Evolutionary conservation across 2,888 invertebrate genomes (phyloP), one percentile per base, ranked within the genome.

Genomic region (Disparrhopalites patrizii): DNA sequence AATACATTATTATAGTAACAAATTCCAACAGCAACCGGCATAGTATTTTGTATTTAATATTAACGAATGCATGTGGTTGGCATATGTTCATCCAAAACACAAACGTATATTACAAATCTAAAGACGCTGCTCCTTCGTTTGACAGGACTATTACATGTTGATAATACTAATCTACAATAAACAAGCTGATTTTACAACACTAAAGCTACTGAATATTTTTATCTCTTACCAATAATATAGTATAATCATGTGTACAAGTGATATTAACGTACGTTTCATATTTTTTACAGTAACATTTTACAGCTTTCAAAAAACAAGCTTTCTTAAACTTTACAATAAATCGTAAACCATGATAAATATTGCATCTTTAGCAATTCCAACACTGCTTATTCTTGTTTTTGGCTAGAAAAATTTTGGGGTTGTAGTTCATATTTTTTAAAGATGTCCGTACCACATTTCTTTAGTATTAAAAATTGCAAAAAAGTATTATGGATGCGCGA

Each of bases 51-150:
- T 10, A 43, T 47, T 23, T 47, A 20, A 47, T 47, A n/a, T 47
- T 23, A 47, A 20, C 7, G 20, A 47, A 47, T 47, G 47, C 47
- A 47, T 47, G 47, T 47, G 47, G 36, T 47, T 47, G 47, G 47
- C 47, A 47, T n/a, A n/a, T 47, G 47, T 47, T 47, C 47, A 47
- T 23, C 25, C 25, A 40, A 36, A 10, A 36, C 7, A 36, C 36
- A 36, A 36, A 15, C 36, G 36, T 7, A 36, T 36, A 36, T 36
- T 36, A 36, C 7, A 10, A 36, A 36, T 36, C 15, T 10, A 7
- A 36, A 36, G 36, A 36, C 36, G 7, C 36, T 36, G 36, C 8
- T 36, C 36, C 7, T 10, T 36, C 8, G 36, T 36, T 36, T 36
- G 36, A 36, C 36, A 36, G 15, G 7, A 15, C 15, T 36, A 36